phyloP scores from a whole-genome alignment of 2,113 vertebrate species.

The Perca fluviatilis region DNA sequence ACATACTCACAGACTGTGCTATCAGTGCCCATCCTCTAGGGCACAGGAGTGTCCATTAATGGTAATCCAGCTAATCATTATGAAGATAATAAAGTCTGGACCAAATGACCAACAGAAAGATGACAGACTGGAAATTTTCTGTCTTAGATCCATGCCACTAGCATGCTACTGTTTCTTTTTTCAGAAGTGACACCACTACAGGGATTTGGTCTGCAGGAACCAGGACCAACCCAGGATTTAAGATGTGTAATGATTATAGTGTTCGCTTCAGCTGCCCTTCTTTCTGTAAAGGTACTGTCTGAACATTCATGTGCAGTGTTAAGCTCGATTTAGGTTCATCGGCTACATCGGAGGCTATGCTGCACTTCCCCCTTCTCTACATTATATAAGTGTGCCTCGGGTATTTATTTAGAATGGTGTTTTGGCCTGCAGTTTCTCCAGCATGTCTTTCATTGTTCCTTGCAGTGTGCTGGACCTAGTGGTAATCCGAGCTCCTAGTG shows the following conservation, averaged over 20 bases:
- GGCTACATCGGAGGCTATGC: no score
- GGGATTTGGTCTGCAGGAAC: slow-evolving; percentile 67
- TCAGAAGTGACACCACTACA: slow-evolving; percentile 27
- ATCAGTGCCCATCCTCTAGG: no score
- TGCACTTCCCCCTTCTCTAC: no score
- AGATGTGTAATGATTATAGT: slow-evolving; percentile 50
- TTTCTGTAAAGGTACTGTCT: slow-evolving; percentile 45
- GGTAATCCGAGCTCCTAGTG: slow-evolving; percentile 52
- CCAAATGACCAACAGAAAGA: no score
- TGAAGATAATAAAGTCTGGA: no score
- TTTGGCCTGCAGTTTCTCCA: background rate
- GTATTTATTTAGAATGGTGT: background rate
- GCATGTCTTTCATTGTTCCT: background rate
- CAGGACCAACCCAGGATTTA: background rate
- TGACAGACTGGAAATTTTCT: no score
- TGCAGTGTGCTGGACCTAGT: slow-evolving; percentile 65
- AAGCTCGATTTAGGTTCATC: no score
- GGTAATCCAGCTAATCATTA: no score
- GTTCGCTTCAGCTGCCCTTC: slow-evolving; percentile 64
- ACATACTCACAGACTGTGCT: no score
- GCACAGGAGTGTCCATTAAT: no score
- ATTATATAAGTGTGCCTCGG: background rate
- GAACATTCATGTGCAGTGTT: background rate
- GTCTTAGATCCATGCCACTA: background rate
- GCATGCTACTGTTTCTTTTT: no score